Base-by-base conservation (phyloP, 2,113 vertebrate genomes). In the Austrofundulus limnaeus region DNA sequence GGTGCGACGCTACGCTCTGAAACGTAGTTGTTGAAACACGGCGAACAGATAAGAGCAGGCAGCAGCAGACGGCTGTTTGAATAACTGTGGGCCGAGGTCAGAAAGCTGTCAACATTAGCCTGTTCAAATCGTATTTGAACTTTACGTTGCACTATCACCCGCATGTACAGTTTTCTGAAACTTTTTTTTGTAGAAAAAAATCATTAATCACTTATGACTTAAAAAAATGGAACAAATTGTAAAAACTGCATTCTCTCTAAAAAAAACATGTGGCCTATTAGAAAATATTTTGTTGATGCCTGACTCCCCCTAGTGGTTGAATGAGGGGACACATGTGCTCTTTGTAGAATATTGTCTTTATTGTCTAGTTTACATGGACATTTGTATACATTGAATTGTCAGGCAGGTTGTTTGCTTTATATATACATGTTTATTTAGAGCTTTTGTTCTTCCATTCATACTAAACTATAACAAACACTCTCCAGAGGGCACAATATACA, bases 271-370 rank as follows among this genome's bases (percentile, higher is more conserved):
- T 28, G 20, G 11, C 34, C 38, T 3, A 5, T 17, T 37, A 2
- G 19, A 20, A n/a, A 31, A 28, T 7, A 9, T 14, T 65, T 19
- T 49, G 38, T 75, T 74, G 71, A 20, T 41, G 31, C 24, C 62
- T 48, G 9, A 50, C 81, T 45, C 87, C 73, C 45, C 43, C 83
- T 85, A 15, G 41, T 85, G 88, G 61, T 21, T 10, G 2, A 21
- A 23, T 5, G 4, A 24, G 39, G 77, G n/a, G 70, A 13, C 46
- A 45, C 77, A 54, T 5, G n/a, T 7, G 17, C 21, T 13, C 11
- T 21, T 4, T 12, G 3, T 10, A 9, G 31, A 34, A 28, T 28
- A 9, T 9, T 34, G 31, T 34, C 5, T 34, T 34, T 10, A 34
- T 8, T 34, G 31, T 28, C 28, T 28, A 7, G 28, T n/a, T 28